Conservation (phyloP, 2,888 invertebrate species). For the Drosophila rellima region DNA sequence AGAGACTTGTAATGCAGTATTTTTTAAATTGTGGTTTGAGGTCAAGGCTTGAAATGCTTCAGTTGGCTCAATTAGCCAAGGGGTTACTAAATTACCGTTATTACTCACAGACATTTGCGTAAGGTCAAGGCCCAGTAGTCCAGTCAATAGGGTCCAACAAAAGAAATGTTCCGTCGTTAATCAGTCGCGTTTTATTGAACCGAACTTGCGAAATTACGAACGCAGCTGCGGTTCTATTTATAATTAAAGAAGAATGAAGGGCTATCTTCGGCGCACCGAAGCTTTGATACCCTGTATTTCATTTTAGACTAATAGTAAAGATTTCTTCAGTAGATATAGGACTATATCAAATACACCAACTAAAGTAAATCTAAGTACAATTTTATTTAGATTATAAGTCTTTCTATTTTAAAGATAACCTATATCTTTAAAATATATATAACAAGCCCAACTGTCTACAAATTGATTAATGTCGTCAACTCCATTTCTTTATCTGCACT, state of each 20-base stretch:
- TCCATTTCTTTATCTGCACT: constrained; percentile 36
- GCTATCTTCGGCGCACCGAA: background rate
- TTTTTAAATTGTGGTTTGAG: constrained; percentile 37
- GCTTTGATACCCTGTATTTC: background rate
- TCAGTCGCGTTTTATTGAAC: constrained; percentile 30
- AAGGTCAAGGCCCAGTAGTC: constrained; percentile 49
- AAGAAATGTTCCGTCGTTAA: constrained; percentile 34
- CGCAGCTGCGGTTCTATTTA: constrained; percentile 5
- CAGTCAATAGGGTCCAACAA: constrained; percentile 15
- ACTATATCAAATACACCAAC: no score
- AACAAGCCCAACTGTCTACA: background rate
- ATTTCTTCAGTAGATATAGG: no score
- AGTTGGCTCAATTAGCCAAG: constrained; percentile 56
- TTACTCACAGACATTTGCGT: constrained; percentile 4
- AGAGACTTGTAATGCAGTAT: constrained; percentile 22
- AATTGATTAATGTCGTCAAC: constrained; percentile 33
- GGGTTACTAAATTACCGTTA: constrained; percentile 12
- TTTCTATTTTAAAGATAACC: background rate
- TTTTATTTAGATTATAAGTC: no score
- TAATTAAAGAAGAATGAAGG: background rate
- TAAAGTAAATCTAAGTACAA: no score
- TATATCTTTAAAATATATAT: no score
- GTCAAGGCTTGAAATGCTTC: constrained; percentile 60
- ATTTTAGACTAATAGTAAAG: background rate
- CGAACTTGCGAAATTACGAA: constrained; percentile 8